phyloP scores from a whole-genome alignment of 2,113 vertebrate species.

The Patagioenas fasciata region DNA sequence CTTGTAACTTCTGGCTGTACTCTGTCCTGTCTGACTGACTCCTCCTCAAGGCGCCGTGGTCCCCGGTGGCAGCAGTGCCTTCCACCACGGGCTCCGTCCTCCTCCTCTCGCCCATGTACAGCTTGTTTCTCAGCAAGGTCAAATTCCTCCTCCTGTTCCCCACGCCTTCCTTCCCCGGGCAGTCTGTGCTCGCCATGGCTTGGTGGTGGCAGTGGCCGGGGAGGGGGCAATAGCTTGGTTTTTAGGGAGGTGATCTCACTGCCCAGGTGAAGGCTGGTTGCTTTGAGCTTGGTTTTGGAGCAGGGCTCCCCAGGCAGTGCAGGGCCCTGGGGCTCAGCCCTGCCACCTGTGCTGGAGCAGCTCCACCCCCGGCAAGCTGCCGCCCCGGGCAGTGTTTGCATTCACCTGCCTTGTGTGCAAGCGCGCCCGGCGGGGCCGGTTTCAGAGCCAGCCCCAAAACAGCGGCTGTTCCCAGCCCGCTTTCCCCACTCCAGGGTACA shows the following conservation, averaged over 20 bases:
- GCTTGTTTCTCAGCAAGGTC: conserved; percentile 79
- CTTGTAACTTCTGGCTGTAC: conserved; percentile 94
- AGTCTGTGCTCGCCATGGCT: conserved; percentile 79
- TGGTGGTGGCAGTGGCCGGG: rapidly evolving
- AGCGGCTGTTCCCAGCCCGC: not conserved
- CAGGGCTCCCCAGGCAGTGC: conserved; percentile 31
- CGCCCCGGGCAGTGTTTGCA: conserved; percentile 52
- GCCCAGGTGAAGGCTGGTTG: not conserved
- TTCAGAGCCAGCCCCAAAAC: not conserved
- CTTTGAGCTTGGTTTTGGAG: not conserved
- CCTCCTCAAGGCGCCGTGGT: conserved; percentile 85
- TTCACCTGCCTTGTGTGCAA: not conserved
- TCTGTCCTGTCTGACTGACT: conserved; percentile 96
- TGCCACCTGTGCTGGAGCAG: conserved; percentile 76
- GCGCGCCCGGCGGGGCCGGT: conserved; percentile 5
- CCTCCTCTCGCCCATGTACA: conserved; percentile 90
- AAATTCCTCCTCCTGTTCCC: conserved; percentile 82
- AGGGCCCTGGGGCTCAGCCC: conserved; percentile 69
- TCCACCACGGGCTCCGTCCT: conserved; percentile 88
- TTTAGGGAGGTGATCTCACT: not conserved
- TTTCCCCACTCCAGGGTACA: not conserved
- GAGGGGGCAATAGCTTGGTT: too few relatives aligned
- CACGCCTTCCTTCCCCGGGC: conserved; percentile 72
- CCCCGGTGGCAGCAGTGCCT: conserved; percentile 62
- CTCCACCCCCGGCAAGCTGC: conserved; percentile 78